Base-by-base conservation (phyloP, 2,888 invertebrate genomes). In the Deilephila elpenor region DNA sequence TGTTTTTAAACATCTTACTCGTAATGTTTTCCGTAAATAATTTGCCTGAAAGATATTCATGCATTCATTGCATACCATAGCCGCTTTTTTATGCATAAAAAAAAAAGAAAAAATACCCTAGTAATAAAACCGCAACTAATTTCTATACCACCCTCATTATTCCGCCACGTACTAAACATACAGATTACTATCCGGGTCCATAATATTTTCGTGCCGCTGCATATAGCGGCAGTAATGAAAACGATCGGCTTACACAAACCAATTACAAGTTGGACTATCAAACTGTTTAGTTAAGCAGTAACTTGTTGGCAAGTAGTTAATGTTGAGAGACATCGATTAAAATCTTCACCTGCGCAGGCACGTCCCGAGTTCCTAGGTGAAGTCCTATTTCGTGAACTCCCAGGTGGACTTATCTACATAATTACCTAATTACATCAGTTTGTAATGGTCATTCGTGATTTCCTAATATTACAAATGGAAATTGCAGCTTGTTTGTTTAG, bases 231-330 rank as follows among this genome's bases (percentile, higher is more conserved):
- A 29, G 67, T 67, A 51, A 67, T 17, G 51, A 67, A 51, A 67
- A 67, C 51, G 6, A 67, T 67, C 37, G 64, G 64, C 44, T 67
- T 51, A 67, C 25, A 44, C 25, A 67, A 67, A 67, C 51, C 67
- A 67, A 67, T 67, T 67, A 67, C 67, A 67, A 67, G 67, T 67
- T 67, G 17, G 20, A 37, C 17, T 44, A 67, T 67, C 51, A 67
- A 67, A 51, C 17, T 51, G 67, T 67, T 67, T 62, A 62, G 62
- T 25, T 67, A 67, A 51, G 25, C 25, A 67, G 20, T 51, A 67
- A 51, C 51, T 67, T 44, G n/a, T 44, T 20, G 17, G 3, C 20
- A 44, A 64, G 37, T 64, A 64, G 64, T 64, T 64, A 64, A 44
- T n/a, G 56, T 56, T 56, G 56, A 5, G 64, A 64, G 64, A 64